Conservation (phyloP, 2,888 invertebrate species). For the Callinectes sapidus region DNA sequence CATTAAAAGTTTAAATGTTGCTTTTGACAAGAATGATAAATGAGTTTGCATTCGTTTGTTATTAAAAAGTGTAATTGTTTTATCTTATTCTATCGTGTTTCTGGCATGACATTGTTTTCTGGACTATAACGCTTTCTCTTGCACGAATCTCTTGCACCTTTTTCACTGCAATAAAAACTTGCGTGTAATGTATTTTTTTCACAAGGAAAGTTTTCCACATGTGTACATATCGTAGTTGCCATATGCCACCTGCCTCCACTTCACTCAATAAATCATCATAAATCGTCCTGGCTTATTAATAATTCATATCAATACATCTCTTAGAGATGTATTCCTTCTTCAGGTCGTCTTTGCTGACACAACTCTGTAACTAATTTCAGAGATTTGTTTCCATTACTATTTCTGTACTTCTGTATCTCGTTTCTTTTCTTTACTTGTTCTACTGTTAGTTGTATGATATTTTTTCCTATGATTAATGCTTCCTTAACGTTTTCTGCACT, state of each 20-base stretch:
- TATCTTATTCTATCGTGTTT: background rate
- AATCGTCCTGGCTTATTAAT: background rate
- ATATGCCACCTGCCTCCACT: background rate
- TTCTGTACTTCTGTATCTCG: background rate
- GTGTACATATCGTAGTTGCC: background rate
- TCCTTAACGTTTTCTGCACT: background rate
- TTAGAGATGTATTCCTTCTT: background rate
- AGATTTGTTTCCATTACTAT: too few relatives aligned
- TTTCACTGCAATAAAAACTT: background rate
- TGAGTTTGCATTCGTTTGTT: too few relatives aligned
- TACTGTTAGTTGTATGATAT: background rate
- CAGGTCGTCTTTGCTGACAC: background rate
- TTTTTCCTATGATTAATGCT: background rate
- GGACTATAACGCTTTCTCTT: background rate
- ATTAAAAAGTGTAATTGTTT: background rate
- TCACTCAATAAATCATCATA: background rate
- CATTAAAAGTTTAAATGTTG: background rate
- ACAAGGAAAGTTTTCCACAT: background rate
- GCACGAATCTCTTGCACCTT: background rate
- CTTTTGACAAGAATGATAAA: too few relatives aligned
- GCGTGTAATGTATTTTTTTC: background rate
- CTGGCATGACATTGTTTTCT: background rate
- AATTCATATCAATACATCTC: background rate
- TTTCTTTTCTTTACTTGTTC: background rate
- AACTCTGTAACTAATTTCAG: background rate